Base-by-base conservation (phyloP, 2,797 vertebrate species). In the Schizopygopsis malacanthus region DNA sequence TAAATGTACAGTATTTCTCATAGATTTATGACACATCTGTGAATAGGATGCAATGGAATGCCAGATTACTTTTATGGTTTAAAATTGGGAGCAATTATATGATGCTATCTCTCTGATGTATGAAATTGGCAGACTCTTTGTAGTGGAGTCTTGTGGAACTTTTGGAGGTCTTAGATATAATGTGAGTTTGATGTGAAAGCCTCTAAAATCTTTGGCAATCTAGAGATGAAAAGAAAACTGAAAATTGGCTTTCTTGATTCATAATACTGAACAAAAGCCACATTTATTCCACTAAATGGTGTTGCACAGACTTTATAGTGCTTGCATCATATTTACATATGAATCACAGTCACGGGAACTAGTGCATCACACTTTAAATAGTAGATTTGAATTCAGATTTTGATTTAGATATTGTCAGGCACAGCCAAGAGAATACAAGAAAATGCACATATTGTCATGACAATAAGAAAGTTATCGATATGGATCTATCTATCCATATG, bases 41-140 rank as follows among this genome's bases (percentile, higher is more conserved):
- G 61, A 56, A 76, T 65, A n/a, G 85, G 83, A 87, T 85, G 83
- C 52, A 61, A 45, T 87, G 82, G 82, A 79, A 85, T 87, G 86
- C 65, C 65, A 73, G 72, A 22, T 37, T 67, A 41, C 25, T 88
- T 83, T 54, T n/a, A 41, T 50, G 79, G 79, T 82, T 83, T 84
- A 71, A 87, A 86, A 45, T 84, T 73, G 75, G 79, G 45, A 80
- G 82, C 84, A 89, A 87, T 88, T 88, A 84, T 85, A 79, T 45
- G 82, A 87, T 79, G 65, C 81, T 61, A 79, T 85, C 56, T 43
- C 67, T 73, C 69, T 85, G 85, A 87, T 87, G 88, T 86, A 70
- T 80, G 79, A 80, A 87, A 91, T 65, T 73, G 43, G 20, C 56
- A 10, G 39, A 7, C 50, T n/a, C 50, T 85, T 85, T 85, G 75